phyloP scores from a whole-genome alignment of 2,888 invertebrate genomes.

The Diabrotica balteata region DNA sequence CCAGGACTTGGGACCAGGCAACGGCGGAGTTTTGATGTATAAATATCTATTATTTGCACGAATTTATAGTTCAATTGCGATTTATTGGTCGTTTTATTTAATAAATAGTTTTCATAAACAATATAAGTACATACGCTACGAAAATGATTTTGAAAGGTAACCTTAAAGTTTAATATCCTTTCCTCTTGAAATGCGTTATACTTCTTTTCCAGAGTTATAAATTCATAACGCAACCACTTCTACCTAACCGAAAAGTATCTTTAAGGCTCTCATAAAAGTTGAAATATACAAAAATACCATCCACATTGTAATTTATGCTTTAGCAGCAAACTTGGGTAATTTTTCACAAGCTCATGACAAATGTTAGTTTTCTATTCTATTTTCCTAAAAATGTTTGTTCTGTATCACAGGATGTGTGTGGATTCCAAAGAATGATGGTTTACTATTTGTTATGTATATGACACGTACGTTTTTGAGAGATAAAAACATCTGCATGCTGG shows the following conservation, averaged over 20 bases:
- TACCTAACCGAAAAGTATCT: constrained; percentile 21
- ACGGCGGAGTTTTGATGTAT: no score
- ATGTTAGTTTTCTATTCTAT: constrained; percentile 38
- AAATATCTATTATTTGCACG: no score
- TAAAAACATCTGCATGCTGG: constrained; percentile 25
- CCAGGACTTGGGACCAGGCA: no score
- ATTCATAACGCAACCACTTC: constrained; percentile 19
- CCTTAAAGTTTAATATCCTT: no score
- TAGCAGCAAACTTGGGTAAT: constrained; percentile 34
- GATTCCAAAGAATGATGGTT: constrained; percentile 28
- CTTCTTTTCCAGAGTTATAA: not conserved
- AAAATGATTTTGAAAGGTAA: no score
- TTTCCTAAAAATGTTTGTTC: constrained; percentile 32
- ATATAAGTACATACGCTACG: no score
- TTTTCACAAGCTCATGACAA: constrained; percentile 36
- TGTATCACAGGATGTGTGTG: constrained; percentile 30
- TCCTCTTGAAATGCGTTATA: no score
- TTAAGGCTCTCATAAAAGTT: constrained; percentile 31
- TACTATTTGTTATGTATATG: constrained; percentile 31
- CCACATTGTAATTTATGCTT: constrained; percentile 36
- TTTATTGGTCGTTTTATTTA: no score
- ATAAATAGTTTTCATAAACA: no score
- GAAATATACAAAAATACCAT: constrained; percentile 37
- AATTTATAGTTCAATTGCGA: no score
- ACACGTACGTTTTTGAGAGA: constrained; percentile 20